A percentile compares a stretch with the other conserved stretches of the same genome.
Conservation (phyloP, 2,888 invertebrate genomes). For the Lumbricus terrestris region DNA sequence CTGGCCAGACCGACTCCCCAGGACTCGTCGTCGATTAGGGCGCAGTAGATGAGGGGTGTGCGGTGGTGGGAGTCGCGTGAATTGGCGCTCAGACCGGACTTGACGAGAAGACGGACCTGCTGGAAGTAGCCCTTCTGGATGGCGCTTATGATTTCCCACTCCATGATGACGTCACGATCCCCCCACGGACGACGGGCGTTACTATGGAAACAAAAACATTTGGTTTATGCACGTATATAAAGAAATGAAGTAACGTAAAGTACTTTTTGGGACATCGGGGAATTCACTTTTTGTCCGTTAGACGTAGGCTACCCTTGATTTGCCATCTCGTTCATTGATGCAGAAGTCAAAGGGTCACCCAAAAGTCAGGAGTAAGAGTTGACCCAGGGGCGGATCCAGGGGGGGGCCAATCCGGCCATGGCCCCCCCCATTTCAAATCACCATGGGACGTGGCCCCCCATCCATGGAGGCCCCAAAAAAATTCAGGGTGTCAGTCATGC, state of each 20-base stretch:
- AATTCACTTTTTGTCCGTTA: too few relatives aligned
- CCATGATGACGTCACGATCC: slow-evolving; percentile 22
- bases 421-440: too few relatives aligned
- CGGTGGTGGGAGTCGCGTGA: slow-evolving; percentile 44
- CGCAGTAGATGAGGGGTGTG: slow-evolving; percentile 53
- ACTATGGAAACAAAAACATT: neutral
- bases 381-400: too few relatives aligned
- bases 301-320: too few relatives aligned
- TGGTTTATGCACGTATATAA: neutral
- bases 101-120: slow-evolving; percentile 53
- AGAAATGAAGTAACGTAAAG: neutral
- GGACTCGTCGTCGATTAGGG: slow-evolving; percentile 48
- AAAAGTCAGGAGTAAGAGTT: too few relatives aligned
- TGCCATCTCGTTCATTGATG: too few relatives aligned
- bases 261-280: too few relatives aligned
- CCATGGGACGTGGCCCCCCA: too few relatives aligned
- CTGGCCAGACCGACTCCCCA: slow-evolving; percentile 55
- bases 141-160: slow-evolving; percentile 40
- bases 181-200: neutral
- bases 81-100: slow-evolving; percentile 47
- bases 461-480: too few relatives aligned
- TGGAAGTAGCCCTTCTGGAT: slow-evolving; percentile 53
- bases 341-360: too few relatives aligned
- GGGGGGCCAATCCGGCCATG: too few relatives aligned
- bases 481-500: too few relatives aligned